phyloP scores from a whole-genome alignment of 2,797 vertebrate genomes.

The Anabacerthia variegaticeps region DNA sequence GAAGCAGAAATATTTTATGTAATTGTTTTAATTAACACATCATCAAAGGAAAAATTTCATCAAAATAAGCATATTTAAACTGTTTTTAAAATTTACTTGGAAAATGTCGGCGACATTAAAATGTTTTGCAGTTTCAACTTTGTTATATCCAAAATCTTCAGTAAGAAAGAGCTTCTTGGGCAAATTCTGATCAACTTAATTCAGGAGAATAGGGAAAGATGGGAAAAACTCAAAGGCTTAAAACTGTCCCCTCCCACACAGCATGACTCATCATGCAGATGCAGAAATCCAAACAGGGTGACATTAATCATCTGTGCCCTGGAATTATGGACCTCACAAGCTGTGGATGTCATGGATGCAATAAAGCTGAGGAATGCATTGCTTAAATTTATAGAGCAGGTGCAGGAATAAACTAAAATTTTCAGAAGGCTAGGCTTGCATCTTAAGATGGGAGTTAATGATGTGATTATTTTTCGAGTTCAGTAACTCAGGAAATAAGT shows the following conservation, averaged over 20 bases:
- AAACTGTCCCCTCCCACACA: not conserved
- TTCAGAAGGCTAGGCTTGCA: not conserved
- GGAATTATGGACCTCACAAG: not conserved
- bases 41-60: not conserved
- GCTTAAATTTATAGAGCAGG: conserved; percentile 7
- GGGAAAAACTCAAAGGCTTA: not conserved
- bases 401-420: conserved; percentile 3
- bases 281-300: not conserved
- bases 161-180: not conserved
- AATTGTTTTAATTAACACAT: not conserved
- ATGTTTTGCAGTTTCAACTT: not conserved
- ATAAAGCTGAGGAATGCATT: not conserved
- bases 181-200: not conserved
- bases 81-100: not conserved
- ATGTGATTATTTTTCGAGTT: not conserved
- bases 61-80: not conserved
- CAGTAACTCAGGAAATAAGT: conserved; percentile 8
- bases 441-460: not conserved
- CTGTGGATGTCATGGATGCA: not conserved
- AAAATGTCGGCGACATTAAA: not conserved
- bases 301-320: not conserved
- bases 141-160: not conserved
- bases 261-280: not conserved
- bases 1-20: not conserved
- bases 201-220: not conserved